Percentiles rank a stretch among this genome's conserved stretches.
Conservation (phyloP, 2,113 vertebrate species). For the Myiozetetes cayanensis region DNA sequence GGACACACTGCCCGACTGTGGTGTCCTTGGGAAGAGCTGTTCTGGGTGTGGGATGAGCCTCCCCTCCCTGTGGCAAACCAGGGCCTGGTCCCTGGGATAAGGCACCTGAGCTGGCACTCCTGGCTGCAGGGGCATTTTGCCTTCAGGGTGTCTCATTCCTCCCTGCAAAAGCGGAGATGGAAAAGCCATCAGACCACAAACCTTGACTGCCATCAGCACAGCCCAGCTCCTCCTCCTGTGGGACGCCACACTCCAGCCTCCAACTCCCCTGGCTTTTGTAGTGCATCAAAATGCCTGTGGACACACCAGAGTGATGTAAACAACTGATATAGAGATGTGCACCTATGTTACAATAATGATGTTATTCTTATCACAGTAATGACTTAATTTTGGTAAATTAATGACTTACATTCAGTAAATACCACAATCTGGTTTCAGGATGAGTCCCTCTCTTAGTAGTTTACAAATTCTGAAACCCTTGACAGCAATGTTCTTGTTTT, state of each 20-base stretch:
- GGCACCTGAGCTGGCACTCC: background rate
- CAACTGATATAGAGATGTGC: background rate
- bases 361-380: background rate
- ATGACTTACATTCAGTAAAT: background rate
- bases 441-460: background rate
- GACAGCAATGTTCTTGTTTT: background rate
- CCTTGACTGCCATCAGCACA: background rate
- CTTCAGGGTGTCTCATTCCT: background rate
- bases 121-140: background rate
- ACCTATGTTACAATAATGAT: background rate
- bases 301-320: background rate
- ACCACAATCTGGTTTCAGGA: background rate
- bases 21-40: background rate
- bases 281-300: background rate
- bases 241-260: background rate
- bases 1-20: fast-evolving
- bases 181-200: background rate
- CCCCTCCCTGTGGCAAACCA: background rate
- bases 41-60: background rate
- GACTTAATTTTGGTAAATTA: too few relatives aligned
- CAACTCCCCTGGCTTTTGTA: background rate
- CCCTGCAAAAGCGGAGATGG: background rate
- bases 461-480: background rate
- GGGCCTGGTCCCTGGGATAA: background rate
- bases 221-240: background rate